A percentile compares a stretch with the other conserved stretches of the same genome.
phyloP scores from a whole-genome alignment of 2,888 invertebrate species.

The Dolichopus griseipennis region DNA sequence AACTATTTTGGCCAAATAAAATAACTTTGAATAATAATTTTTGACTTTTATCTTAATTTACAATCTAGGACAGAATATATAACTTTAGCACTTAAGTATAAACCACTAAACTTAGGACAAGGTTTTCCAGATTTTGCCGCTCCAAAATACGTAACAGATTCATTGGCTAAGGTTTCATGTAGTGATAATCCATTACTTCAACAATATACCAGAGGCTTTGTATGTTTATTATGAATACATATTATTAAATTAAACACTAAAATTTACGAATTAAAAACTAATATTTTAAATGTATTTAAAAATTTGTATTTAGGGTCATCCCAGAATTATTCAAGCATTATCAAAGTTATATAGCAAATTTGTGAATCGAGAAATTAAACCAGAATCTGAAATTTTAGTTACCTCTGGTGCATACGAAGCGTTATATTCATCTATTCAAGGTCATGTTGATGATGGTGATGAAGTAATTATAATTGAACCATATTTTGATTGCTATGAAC shows the following conservation, averaged over 20 bases:
- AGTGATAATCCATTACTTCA: constrained; percentile 67
- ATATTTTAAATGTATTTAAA: neutral
- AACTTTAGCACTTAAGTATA: constrained; percentile 67
- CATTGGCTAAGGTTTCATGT: constrained; percentile 57
- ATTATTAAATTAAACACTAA: constrained; percentile 1
- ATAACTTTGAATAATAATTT: neutral
- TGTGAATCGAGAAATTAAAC: constrained; percentile 66
- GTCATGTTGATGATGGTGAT: constrained; percentile 77
- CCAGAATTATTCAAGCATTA: constrained; percentile 74
- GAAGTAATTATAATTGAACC: constrained; percentile 97
- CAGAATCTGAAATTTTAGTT: constrained; percentile 76
- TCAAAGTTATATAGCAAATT: constrained; percentile 76
- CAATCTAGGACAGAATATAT: constrained; percentile 83
- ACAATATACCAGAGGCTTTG: constrained; percentile 92
- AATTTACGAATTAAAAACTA: neutral
- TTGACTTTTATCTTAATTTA: neutral
- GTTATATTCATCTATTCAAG: constrained; percentile 72
- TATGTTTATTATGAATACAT: constrained; percentile 46
- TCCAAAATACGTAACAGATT: constrained; percentile 71
- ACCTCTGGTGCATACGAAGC: constrained; percentile 94
- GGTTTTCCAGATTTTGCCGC: constrained; percentile 91
- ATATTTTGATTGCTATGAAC: constrained; percentile 95
- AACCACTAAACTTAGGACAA: constrained; percentile 89
- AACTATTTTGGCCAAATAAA: neutral
- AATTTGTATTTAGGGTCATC: constrained; percentile 65